These are phyloP conservation scores for Dipodomys merriami DNA, from an alignment of 2,113 vertebrate genomes.

Conservation along the genomic window DNA sequence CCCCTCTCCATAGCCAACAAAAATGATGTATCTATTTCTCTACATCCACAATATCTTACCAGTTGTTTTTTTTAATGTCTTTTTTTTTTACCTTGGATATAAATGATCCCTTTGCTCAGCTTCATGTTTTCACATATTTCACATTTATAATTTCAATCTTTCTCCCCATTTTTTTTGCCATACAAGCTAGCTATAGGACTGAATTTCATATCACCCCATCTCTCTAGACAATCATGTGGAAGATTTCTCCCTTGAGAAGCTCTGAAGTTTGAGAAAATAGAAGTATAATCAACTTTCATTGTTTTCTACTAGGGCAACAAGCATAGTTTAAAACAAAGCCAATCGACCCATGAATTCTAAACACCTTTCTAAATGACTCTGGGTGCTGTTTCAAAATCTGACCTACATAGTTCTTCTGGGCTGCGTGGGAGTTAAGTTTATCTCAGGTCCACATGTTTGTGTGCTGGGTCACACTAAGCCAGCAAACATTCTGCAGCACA, in stretches of 20 bases:
- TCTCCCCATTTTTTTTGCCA: conserved; percentile 43
- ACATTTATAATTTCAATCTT: conserved; percentile 35
- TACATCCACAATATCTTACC: background rate
- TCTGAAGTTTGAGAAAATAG: conserved; percentile 33
- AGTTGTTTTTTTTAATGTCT: conserved; percentile 18
- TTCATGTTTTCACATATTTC: conserved; percentile 40
- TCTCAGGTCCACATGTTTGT: background rate
- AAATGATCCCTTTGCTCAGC: conserved; percentile 50
- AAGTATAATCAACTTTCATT: conserved; percentile 53
- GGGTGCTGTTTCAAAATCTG: conserved; percentile 63
- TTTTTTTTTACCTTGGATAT: conserved; percentile 12
- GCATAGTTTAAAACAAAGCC: conserved; percentile 48
- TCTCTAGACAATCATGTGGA: conserved; percentile 14
- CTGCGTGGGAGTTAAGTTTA: background rate
- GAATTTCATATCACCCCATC: background rate
- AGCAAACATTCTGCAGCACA: conserved; percentile 44
- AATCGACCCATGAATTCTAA: conserved; percentile 39
- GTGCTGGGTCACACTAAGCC: background rate
- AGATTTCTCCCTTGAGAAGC: conserved; percentile 44
- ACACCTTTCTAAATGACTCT: background rate
- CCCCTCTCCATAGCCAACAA: background rate
- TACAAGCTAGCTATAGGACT: conserved; percentile 9
- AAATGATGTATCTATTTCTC: conserved; percentile 52
- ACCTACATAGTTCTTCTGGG: conserved; percentile 54
- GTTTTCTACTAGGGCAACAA: conserved; percentile 39